phyloP scores from a whole-genome alignment of 2,888 invertebrate genomes.

The Ferrisia virgata region DNA sequence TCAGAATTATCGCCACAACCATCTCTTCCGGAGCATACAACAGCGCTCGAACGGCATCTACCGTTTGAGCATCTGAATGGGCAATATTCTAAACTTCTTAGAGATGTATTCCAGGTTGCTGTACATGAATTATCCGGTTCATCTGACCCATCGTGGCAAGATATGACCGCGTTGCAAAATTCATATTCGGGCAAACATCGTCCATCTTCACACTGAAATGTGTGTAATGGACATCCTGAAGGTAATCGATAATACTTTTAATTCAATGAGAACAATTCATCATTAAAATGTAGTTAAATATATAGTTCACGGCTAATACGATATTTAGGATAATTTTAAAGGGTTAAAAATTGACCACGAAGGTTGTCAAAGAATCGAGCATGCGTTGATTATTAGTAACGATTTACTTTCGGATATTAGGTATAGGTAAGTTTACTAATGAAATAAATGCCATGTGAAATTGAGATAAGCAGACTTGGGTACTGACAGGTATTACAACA shows the following conservation, averaged over 20 bases:
- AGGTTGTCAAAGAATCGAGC: not conserved
- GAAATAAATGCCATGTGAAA: not conserved
- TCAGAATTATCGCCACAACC: conserved; percentile 90
- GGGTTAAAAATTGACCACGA: not conserved
- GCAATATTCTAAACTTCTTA: conserved; percentile 57
- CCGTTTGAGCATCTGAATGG: conserved; percentile 84
- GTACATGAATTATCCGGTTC: conserved; percentile 77
- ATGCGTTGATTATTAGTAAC: not conserved
- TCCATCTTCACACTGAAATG: conserved; percentile 80
- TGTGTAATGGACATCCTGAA: conserved; percentile 70
- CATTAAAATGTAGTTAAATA: not conserved
- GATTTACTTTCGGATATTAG: not conserved
- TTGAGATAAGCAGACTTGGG: too few species aligned
- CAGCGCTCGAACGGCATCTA: conserved; percentile 81
- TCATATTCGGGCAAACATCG: conserved; percentile 86
- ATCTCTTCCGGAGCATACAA: conserved; percentile 84
- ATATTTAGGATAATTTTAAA: not conserved
- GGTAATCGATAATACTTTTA: not conserved
- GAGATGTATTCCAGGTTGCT: conserved; percentile 53
- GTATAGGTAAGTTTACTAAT: not conserved
- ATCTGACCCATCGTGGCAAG: conserved; percentile 84
- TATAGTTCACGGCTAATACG: not conserved
- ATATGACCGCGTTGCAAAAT: conserved; percentile 85
- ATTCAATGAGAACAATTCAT: not conserved
- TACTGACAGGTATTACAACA: too few species aligned